phyloP scores from a whole-genome alignment of 2,113 vertebrate genomes.

The Muntiacus reevesi region DNA sequence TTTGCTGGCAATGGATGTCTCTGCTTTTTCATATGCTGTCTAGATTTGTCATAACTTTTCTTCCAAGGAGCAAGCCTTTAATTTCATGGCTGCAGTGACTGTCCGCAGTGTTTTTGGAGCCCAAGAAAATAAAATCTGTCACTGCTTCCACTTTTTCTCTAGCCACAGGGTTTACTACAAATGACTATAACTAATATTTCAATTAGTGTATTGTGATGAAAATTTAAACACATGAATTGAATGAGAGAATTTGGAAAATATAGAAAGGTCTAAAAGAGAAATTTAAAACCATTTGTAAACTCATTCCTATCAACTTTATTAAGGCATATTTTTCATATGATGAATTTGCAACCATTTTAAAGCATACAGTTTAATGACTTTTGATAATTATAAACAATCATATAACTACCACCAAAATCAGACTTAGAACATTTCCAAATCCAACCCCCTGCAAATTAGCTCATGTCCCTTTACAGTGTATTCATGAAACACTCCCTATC shows the following conservation, averaged over 20 bases:
- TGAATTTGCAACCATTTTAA: background rate
- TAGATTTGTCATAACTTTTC: background rate
- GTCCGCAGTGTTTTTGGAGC: background rate
- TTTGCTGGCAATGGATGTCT: background rate
- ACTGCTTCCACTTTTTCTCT: background rate
- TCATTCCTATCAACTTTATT: background rate
- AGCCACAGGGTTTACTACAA: background rate
- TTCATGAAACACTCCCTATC: background rate
- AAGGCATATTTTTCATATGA: background rate
- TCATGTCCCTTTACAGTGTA: background rate
- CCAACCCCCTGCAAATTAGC: background rate
- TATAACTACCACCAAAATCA: background rate
- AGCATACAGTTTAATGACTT: background rate
- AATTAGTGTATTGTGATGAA: background rate
- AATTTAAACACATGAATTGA: background rate
- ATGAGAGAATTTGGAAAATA: slow-evolving; percentile 16
- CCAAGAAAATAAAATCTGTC: background rate
- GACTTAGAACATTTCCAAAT: background rate
- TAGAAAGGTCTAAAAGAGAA: background rate
- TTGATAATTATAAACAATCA: background rate
- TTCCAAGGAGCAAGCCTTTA: background rate
- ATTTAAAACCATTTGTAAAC: background rate
- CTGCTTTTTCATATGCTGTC: background rate
- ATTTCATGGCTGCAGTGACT: background rate
- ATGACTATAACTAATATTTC: background rate